Base-by-base conservation (phyloP, 2,797 vertebrate species). In the Taeniopygia guttata region DNA sequence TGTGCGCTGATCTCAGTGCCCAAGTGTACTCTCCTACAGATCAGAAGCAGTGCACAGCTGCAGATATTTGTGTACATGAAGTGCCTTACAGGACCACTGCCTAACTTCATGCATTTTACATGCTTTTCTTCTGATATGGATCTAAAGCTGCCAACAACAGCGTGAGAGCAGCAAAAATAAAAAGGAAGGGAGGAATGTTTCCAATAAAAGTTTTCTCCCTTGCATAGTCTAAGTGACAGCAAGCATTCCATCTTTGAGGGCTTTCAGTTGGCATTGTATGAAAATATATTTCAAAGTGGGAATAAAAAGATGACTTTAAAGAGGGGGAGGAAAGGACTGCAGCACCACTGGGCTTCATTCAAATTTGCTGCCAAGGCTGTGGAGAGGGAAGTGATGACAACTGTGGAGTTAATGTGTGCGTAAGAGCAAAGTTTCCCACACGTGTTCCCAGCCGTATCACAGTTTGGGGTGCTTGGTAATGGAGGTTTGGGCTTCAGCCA, bases 21-120 rank as follows among this genome's bases (percentile, higher is more conserved):
- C 91, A 69, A 78, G 88, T 86, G 87, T 66, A 73, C 87, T 59
- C 55, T 89, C 62, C 93, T 84, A 11, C 51, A 89, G 92, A 94
- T 96, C 82, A 96, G 95, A 92, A 92, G 69, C 78, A 45, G 87
- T 49, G 89, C 92, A 93, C 94, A 95, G 90, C 92, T 95, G 94
- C 72, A 91, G 84, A 86, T 93, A 58, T 56, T 95, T 94, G 69
- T 84, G 89, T 42, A 43, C 69, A 78, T 60, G 69, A 89, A 92
- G 87, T 56, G 84, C 67, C 70, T 77, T 81, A 59, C 49, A 95
- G 84, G 84, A 87, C 85, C 78, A 9, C 76, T 77, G 89, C 79
- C 70, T 83, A 40, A 45, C 62, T 75, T 75, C 59, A 40, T 92
- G n/a, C 63, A 55, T 93, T 96, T 93, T 87, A 78, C 87, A 81